Evolutionary conservation across 1,140 invertebrate species (phyloP).

Genomic region (Euura lappo): DNA sequence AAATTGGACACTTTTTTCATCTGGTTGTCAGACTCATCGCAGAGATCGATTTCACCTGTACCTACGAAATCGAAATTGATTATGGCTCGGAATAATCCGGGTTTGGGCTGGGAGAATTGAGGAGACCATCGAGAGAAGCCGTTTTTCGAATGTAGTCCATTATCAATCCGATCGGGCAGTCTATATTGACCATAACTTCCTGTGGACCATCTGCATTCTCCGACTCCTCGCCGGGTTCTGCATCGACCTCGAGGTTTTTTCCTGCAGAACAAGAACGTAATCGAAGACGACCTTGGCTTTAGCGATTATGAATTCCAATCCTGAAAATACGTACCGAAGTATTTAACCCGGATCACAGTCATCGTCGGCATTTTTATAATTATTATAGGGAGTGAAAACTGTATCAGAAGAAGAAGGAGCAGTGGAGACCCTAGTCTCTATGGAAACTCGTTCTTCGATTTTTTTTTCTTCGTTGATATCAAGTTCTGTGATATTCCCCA

Average conservation of each 20-base stretch:
- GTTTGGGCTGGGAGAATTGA: not conserved
- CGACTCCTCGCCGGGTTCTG: not conserved
- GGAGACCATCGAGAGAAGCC: slow-evolving; percentile 16
- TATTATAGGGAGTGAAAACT: too few relatives aligned
- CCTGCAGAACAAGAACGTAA: not conserved
- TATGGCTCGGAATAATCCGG: not conserved
- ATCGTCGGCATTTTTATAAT: not conserved
- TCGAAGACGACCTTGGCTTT: too few relatives aligned
- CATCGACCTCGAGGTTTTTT: not conserved
- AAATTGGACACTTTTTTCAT: slow-evolving; percentile 21
- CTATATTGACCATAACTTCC: slow-evolving; percentile 40
- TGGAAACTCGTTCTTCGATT: too few relatives aligned
- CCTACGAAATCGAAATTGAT: not conserved
- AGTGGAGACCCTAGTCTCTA: too few relatives aligned
- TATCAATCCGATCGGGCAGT: slow-evolving; percentile 41
- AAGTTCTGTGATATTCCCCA: too few relatives aligned
- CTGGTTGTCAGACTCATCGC: slow-evolving; percentile 20
- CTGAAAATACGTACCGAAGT: not conserved
- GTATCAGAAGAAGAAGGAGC: too few relatives aligned
- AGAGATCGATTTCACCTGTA: slow-evolving; percentile 29
- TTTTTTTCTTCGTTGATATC: too few relatives aligned
- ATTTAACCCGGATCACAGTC: not conserved
- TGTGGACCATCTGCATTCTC: not conserved
- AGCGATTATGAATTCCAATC: not conserved
- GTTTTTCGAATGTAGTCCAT: slow-evolving; percentile 39